Conservation (phyloP, 1,140 invertebrate genomes). For the Dinothrombium tinctorium region DNA sequence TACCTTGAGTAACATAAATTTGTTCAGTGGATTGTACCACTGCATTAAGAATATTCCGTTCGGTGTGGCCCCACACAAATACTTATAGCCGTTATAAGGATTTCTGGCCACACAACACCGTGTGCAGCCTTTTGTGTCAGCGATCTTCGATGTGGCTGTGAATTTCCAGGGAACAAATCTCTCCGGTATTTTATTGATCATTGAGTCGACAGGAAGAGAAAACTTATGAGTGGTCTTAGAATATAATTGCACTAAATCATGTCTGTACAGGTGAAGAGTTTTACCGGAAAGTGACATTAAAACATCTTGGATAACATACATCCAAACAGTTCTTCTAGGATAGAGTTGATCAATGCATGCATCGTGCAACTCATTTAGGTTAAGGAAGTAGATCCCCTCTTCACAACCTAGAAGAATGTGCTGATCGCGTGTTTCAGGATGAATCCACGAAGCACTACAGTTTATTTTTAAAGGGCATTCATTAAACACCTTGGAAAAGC, state of each 20-base stretch:
- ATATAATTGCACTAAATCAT: conserved; percentile 63
- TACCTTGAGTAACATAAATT: conserved; percentile 93
- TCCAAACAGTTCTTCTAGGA: conserved; percentile 76
- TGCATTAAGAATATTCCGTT: conserved; percentile 93
- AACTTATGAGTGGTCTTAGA: conserved; percentile 50
- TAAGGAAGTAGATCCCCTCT: conserved; percentile 92
- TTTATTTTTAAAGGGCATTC: conserved; percentile 88
- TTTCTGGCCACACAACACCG: conserved; percentile 83
- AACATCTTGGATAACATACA: conserved; percentile 94
- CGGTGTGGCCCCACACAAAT: conserved; percentile 74
- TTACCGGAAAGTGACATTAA: conserved; percentile 92
- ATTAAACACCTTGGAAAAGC: conserved; percentile 98
- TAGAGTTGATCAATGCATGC: conserved; percentile 92
- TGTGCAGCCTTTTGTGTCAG: conserved; percentile 81
- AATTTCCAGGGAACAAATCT: conserved; percentile 49
- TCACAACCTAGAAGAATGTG: conserved; percentile 85
- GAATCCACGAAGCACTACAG: conserved; percentile 91
- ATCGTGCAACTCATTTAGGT: conserved; percentile 91
- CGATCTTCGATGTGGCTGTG: conserved; percentile 70
- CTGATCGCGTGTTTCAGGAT: conserved; percentile 88
- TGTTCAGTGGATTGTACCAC: conserved; percentile 98
- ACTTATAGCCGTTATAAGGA: conserved; percentile 94
- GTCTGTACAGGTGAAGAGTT: conserved; percentile 76
- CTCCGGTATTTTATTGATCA: conserved; percentile 79
- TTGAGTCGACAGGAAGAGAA: conserved; percentile 37